Base-by-base conservation (phyloP, 2,113 vertebrate species). In the Tupaia chinensis region DNA sequence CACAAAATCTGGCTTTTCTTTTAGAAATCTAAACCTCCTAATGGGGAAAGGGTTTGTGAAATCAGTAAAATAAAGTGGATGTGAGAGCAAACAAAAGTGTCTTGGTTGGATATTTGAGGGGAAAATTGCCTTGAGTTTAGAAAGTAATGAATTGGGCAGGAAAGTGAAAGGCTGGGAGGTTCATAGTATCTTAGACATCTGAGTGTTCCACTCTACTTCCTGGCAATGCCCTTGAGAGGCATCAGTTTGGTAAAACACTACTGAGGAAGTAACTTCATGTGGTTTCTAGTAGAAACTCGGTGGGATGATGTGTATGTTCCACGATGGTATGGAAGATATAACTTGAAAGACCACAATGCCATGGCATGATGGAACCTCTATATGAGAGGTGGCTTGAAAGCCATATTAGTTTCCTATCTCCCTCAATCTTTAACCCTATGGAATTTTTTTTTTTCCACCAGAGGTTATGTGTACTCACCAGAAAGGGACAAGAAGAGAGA, bases 71-170 rank as follows among this genome's bases (percentile, higher is more conserved):
- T 68, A 68, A 90, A 81, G 29, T 87, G 3, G 61, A 81, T 5
- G 0, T 76, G 60, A 90, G 56, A 84, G 32, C 56, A 89, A 60
- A 89, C 54, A 34, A 29, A 61, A 91, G 29, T 3, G 15, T 61
- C 23, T 84, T 93, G 66, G 70, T 34, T 97, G 88, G n/a, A 61
- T 68, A 66, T 84, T 63, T 83, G 91, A 80, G 95, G 29, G 34
- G 15, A 61, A 56, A 82, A 54, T 77, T 94, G 34, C 93, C 53
- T 65, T 87, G 60, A 92, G n/a, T 53, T 15, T 34, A 76, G 29
- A 58, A 90, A 87, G 77, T 80, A 87, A 89, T 60, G 65, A 56
- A 22, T 11, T 76, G 58, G 7, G 22, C 54, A 54, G 44, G n/a
- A 10, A 54, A 82, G 58, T 70, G 34, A 65, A 29, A 82, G 58